A percentile compares a stretch with the other conserved stretches of the same genome.
Conservation (phyloP, 2,888 invertebrate genomes). For the Hypolimnas misippus region DNA sequence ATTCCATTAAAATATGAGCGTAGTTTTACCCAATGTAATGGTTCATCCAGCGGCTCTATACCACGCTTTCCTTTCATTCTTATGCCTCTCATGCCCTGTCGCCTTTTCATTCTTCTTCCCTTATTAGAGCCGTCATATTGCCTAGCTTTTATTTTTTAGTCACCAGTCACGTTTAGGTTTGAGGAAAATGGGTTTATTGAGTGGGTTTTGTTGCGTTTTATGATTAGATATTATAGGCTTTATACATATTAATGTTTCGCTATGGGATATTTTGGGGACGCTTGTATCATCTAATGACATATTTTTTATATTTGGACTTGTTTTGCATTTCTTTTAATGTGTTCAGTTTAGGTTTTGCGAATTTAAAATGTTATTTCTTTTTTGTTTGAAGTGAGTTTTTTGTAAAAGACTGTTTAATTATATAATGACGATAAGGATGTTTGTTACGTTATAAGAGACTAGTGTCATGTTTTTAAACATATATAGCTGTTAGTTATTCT, state of each 20-base stretch:
- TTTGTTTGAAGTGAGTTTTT: too few relatives aligned
- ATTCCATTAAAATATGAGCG: neutral
- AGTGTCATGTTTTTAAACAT: too few relatives aligned
- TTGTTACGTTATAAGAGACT: too few relatives aligned
- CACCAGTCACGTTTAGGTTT: constrained; percentile 44
- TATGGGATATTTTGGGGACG: neutral
- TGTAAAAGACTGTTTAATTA: too few relatives aligned
- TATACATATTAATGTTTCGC: constrained; percentile 26
- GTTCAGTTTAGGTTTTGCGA: too few relatives aligned
- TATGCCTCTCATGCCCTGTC: constrained; percentile 53
- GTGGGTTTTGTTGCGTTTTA: constrained; percentile 37
- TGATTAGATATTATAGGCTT: constrained; percentile 35
- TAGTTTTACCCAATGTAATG: neutral
- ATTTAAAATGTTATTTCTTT: too few relatives aligned
- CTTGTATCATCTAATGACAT: neutral
- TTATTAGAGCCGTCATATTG: constrained; percentile 55
- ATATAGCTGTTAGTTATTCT: too few relatives aligned
- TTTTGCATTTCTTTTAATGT: neutral
- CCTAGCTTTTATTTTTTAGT: constrained; percentile 48
- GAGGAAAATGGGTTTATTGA: constrained; percentile 43
- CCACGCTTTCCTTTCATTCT: constrained; percentile 46
- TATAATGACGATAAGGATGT: too few relatives aligned
- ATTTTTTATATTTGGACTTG: neutral
- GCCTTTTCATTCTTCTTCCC: constrained; percentile 47
- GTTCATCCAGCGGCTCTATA: constrained; percentile 28